Base-by-base conservation (phyloP, 2,888 invertebrate genomes). In the Clanis bilineata region DNA sequence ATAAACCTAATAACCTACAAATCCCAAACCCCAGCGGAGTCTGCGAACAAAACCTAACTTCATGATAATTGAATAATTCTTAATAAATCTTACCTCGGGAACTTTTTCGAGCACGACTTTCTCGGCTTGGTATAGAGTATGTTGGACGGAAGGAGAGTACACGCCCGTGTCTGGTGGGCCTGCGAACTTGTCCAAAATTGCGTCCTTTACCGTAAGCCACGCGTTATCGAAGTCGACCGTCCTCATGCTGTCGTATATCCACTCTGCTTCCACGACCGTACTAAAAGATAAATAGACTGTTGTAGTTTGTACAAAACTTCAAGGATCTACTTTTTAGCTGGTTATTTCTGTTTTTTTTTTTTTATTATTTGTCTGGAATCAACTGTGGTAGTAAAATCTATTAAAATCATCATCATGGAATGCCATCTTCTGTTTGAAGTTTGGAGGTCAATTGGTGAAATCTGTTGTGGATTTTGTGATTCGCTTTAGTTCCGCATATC, bases 141-240 rank as follows among this genome's bases (percentile, higher is more conserved):
- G 94, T 77, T 97, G 96, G 0, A 96, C 96, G 1, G 96, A 96
- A 0, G 96, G 95, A 0, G 96, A 96, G 66, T 94, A 94, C 2
- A 96, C 88, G 1, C 97, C 97, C 1, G 90, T 93, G 64, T 94
- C 93, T 0, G 96, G 93, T 56, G 95, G 95, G 0, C 96, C 96
- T 4, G 96, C 96, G 77, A 97, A 96, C 73, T 95, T 95, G 64
- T 94, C 94, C 61, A 96, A 78, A 39, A 96, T 95, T 55, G 94
- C 94, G 56, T 95, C 93, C 73, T 94, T 95, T 0, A 96, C 95
- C 0, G 93, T 93, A 39, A 93, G 80, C 96, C 96, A 96, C 0
- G 94, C 94, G 59, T 93, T 87, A 76, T 95, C 95, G 75, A 95
- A 96, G 77, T 96, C 93, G 0, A 96, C 93, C 1, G 93, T 93